Evolutionary conservation across 64 coral and sea anemone species (phyloP).

Genomic region (Dendronephthya gigantea): DNA sequence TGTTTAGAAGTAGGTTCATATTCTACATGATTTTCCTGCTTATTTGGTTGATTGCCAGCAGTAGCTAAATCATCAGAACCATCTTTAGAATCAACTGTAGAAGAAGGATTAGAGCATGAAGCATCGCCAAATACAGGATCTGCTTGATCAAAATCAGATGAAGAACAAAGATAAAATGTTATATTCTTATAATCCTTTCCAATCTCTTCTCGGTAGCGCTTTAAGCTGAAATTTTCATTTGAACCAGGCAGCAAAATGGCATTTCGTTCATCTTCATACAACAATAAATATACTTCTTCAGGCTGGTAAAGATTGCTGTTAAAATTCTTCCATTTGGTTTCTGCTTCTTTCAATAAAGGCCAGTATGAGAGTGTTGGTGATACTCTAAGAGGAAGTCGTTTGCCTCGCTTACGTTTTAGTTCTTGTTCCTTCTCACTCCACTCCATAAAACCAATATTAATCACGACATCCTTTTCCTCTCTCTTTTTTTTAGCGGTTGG

Average conservation of each 20-base stretch:
- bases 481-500: neutral
- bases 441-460: too few species aligned
- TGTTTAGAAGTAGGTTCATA: too few species aligned
- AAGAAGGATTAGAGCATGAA: too few species aligned
- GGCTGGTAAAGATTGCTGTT: slow-evolving; percentile 13
- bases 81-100: too few species aligned
- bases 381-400: slow-evolving; percentile 14
- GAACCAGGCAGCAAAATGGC: slow-evolving; percentile 36
- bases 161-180: slow-evolving; percentile 12
- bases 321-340: too few species aligned
- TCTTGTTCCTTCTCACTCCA: neutral
- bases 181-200: slow-evolving; percentile 37
- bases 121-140: neutral
- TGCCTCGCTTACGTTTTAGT: slow-evolving; percentile 24
- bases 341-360: slow-evolving; percentile 7
- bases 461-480: slow-evolving; percentile 20
- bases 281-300: slow-evolving; percentile 29
- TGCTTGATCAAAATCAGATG: slow-evolving; percentile 20
- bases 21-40: too few species aligned
- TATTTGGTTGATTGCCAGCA: too few species aligned
- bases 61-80: too few species aligned
- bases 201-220: slow-evolving; percentile 33
- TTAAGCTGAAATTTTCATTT: too few species aligned
- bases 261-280: slow-evolving; percentile 28
- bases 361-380: neutral